Base-by-base conservation (phyloP, 2,888 invertebrate species). In the Fragum sueziense region DNA sequence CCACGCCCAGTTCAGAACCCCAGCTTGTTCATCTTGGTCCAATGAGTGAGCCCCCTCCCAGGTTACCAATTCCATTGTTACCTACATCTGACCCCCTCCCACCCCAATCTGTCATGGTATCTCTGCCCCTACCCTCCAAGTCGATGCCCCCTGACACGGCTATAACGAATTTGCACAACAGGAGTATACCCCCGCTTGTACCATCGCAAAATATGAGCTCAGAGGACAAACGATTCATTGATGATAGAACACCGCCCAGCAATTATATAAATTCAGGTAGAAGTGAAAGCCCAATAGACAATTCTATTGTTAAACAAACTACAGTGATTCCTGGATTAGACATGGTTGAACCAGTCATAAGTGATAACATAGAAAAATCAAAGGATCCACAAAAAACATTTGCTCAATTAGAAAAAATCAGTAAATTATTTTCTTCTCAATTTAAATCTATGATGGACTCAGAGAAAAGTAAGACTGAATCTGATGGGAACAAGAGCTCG, bases 391-490 rank as follows among this genome's bases (percentile, higher is more conserved):
- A 62, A 25, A 51, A 72, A n/a, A 52, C 70, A 22, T 59, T 77
- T 27, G 70, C 75, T 72, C 74, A 84, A 33, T 62, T 84, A 22
- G 84, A 84, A 67, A 75, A 90, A 68, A 87, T 90, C 47, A 90
- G 90, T n/a, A 89, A 90, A 71, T 86, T 91, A 47, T 77, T 91
- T 3, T 88, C 87, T 70, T 85, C 87, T 20, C 89, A 89, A 61
- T 88, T 87, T 20, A 84, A 76, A 52, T 51, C 79, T 29, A 78
- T 78, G 74, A 51, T 52, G 6, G 65, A 41, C 20, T 47, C 76
- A 27, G 74, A 76, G 59, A 73, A 69, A 29, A 31, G 41, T 22
- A 14, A 70, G 14, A 69, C 27, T n/a, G 52, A n/a, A 29, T 37
- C 27, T 29, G 37, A 33, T 20, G 65, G 20, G 20, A 31, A 37